Percentiles rank a stretch among this genome's conserved stretches.
Conservation (phyloP, 2,888 invertebrate genomes). For the Athrips mouffetella region DNA sequence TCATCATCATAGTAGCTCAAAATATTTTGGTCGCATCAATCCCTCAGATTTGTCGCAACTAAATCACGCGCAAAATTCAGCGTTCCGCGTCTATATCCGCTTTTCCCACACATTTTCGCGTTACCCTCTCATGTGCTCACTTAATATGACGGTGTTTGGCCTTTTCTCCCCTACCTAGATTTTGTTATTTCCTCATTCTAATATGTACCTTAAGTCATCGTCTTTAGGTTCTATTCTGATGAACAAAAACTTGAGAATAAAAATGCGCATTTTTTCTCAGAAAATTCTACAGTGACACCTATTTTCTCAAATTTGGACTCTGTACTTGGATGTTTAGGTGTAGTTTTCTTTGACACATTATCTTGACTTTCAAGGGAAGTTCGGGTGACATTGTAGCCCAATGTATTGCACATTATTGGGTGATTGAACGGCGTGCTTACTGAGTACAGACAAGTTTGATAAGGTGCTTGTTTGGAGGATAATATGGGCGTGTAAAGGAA, state of each 20-base stretch:
- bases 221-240: not conserved
- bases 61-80: slow-evolving; percentile 76
- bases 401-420: slow-evolving; percentile 77
- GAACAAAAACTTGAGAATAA: slow-evolving; percentile 33
- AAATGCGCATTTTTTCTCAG: slow-evolving; percentile 58
- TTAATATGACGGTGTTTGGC: slow-evolving; percentile 77
- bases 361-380: slow-evolving; percentile 47
- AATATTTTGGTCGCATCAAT: slow-evolving; percentile 47
- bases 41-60: slow-evolving; percentile 71
- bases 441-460: slow-evolving; percentile 67
- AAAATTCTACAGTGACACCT: slow-evolving; percentile 27
- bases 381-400: slow-evolving; percentile 74
- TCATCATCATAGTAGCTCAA: slow-evolving; percentile 32
- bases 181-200: slow-evolving; percentile 16
- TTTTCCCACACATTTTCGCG: slow-evolving; percentile 77
- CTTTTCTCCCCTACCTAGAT: slow-evolving; percentile 59
- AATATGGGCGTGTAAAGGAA: slow-evolving; percentile 37
- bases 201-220: slow-evolving; percentile 26
- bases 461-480: slow-evolving; percentile 60
- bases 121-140: slow-evolving; percentile 78
- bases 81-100: slow-evolving; percentile 78
- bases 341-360: not conserved
- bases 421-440: slow-evolving; percentile 74
- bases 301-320: not conserved
- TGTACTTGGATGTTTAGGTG: no score